phyloP scores from a whole-genome alignment of 2,888 invertebrate genomes.

The Adelognathus sp. region DNA sequence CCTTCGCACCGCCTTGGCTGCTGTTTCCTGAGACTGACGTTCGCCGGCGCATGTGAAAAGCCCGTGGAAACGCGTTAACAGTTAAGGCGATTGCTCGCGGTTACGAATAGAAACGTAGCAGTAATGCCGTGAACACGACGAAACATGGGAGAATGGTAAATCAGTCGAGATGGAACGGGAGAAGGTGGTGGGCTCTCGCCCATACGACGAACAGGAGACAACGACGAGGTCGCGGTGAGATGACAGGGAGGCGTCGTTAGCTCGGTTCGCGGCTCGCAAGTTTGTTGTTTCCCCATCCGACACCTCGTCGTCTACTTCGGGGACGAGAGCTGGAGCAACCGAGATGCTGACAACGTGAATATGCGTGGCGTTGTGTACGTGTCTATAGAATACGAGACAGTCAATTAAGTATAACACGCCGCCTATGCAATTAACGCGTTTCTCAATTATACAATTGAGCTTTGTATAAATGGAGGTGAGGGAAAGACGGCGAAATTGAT shows the following conservation, averaged over 20 bases:
- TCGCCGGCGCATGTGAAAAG: constrained; percentile 66
- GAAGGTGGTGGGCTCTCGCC: neutral
- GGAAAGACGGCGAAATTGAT: no score
- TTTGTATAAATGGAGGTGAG: no score
- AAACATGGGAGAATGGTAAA: neutral
- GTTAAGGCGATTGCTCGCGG: constrained; percentile 66
- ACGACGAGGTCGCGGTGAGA: constrained; percentile 53
- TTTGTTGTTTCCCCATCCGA: constrained; percentile 58
- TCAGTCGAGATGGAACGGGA: neutral
- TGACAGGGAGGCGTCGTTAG: constrained; percentile 59
- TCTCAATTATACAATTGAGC: neutral
- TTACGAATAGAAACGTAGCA: constrained; percentile 50
- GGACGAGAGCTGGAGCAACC: constrained; percentile 11
- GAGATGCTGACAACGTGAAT: constrained; percentile 6
- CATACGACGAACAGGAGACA: constrained; percentile 19
- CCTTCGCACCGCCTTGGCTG: neutral
- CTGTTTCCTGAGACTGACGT: constrained; percentile 63
- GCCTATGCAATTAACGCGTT: constrained; percentile 6
- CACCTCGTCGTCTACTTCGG: constrained; percentile 36
- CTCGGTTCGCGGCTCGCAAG: constrained; percentile 44
- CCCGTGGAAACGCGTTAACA: constrained; percentile 67
- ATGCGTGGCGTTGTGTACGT: neutral
- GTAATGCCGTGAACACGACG: constrained; percentile 29
- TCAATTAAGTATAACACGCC: constrained; percentile 15
- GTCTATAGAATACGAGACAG: constrained; percentile 13